phyloP scores from a whole-genome alignment of 2,888 invertebrate genomes.

The Apodemia mormo region DNA sequence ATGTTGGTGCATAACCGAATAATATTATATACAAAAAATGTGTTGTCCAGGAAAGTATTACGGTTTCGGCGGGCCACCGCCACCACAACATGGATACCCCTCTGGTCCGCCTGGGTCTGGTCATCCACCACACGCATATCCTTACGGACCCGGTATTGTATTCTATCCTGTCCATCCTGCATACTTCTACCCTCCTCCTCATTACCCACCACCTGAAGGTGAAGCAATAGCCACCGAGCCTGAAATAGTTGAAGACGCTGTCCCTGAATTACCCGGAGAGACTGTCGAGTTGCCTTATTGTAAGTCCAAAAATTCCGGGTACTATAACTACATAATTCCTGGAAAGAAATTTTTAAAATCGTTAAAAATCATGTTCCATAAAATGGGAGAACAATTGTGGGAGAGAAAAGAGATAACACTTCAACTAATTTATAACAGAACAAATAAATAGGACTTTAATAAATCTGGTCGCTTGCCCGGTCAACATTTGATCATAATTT shows the following conservation, averaged over 20 bases:
- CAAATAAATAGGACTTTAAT: too few relatives aligned
- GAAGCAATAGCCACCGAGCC: slow-evolving; percentile 53
- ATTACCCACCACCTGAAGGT: slow-evolving; percentile 44
- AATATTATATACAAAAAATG: slow-evolving; percentile 23
- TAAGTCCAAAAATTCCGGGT: slow-evolving; percentile 52
- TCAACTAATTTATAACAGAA: too few relatives aligned
- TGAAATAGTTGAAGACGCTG: slow-evolving; percentile 49
- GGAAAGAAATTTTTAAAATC: not conserved
- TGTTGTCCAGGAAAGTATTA: slow-evolving; percentile 65
- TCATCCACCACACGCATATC: slow-evolving; percentile 48
- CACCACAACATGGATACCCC: slow-evolving; percentile 42
- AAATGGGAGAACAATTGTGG: slow-evolving; percentile 5
- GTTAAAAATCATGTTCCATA: not conserved
- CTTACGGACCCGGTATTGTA: slow-evolving; percentile 51
- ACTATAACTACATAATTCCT: not conserved
- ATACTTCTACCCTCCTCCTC: slow-evolving; percentile 68
- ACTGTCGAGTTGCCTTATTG: slow-evolving; percentile 76
- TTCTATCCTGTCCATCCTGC: slow-evolving; percentile 71
- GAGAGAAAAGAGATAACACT: slow-evolving; percentile 32
- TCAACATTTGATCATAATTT: too few relatives aligned
- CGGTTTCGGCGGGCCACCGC: slow-evolving; percentile 63
- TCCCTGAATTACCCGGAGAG: slow-evolving; percentile 71
- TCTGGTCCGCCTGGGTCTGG: slow-evolving; percentile 46
- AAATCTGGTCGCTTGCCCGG: too few relatives aligned
- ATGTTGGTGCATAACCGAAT: not conserved